phyloP scores from a whole-genome alignment of 2,113 vertebrate species.

The Notiomystis cincta region DNA sequence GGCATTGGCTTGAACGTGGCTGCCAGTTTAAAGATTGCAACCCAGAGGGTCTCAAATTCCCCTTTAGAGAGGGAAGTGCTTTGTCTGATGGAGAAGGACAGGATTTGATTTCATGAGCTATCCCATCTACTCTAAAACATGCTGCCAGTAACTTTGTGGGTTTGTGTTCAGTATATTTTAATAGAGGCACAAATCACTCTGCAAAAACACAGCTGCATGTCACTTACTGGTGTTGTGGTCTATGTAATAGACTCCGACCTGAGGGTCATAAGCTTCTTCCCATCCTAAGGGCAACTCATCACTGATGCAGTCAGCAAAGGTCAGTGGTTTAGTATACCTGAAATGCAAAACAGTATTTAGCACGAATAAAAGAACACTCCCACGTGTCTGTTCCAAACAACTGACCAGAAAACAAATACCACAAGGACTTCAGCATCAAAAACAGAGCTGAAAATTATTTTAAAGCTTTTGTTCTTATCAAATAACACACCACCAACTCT shows the following conservation, averaged over 20 bases:
- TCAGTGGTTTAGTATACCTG: constrained; percentile 96
- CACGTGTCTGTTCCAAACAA: neutral
- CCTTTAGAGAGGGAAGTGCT: neutral
- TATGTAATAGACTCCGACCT: constrained; percentile 93
- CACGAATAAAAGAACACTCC: neutral
- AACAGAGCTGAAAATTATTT: neutral
- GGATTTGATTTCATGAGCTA: neutral
- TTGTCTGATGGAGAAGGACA: neutral
- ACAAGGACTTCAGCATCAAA: neutral
- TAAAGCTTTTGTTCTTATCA: neutral
- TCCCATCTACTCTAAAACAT: neutral
- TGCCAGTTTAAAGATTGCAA: neutral
- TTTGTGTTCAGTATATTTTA: neutral
- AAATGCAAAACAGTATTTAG: constrained; percentile 35
- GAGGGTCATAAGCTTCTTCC: constrained; percentile 93
- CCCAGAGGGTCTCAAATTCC: neutral
- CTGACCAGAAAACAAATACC: neutral
- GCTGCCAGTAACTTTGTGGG: neutral
- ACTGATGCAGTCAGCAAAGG: constrained; percentile 97
- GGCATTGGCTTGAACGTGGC: fast-evolving
- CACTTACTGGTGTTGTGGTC: constrained; percentile 98
- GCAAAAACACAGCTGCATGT: neutral
- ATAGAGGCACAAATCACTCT: neutral
- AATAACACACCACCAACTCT: neutral
- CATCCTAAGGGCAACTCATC: constrained; percentile 95